phyloP scores from a whole-genome alignment of 1,140 invertebrate species.

The Philaenus spumarius region DNA sequence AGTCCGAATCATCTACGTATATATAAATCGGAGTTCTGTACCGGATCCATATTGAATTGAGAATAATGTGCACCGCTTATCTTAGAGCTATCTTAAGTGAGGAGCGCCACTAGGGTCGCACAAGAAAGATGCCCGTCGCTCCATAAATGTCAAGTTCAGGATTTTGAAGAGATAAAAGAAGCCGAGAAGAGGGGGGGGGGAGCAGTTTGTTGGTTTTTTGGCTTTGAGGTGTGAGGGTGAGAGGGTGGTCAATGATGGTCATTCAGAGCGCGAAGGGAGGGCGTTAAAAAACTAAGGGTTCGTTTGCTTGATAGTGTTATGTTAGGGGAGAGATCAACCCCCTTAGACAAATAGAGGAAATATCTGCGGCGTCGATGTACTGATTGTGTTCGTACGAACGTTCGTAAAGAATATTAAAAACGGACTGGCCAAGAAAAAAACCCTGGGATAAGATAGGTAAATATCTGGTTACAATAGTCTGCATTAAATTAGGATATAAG shows the following conservation, averaged over 20 bases:
- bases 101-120: background rate
- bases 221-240: slow-evolving; percentile 19
- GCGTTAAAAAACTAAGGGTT: slow-evolving; percentile 26
- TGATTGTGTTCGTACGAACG: too few species aligned
- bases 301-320: slow-evolving; percentile 23
- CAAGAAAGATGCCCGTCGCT: slow-evolving; percentile 8
- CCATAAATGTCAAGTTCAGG: slow-evolving; percentile 19
- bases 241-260: slow-evolving; percentile 23
- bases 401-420: too few species aligned
- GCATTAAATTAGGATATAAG: too few species aligned
- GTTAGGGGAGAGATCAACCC: background rate
- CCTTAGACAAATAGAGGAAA: background rate
- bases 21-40: too few species aligned
- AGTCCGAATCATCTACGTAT: too few species aligned
- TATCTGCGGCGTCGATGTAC: background rate
- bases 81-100: too few species aligned
- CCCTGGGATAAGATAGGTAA: too few species aligned
- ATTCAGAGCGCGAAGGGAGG: slow-evolving; percentile 11
- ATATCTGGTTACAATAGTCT: too few species aligned
- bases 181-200: background rate
- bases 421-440: too few species aligned
- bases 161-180: slow-evolving; percentile 17
- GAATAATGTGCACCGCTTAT: too few species aligned
- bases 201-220: slow-evolving; percentile 21
- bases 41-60: too few species aligned